A percentile compares a stretch with the other conserved stretches of the same genome.
Conservation (phyloP, 2,797 vertebrate genomes). For the Cryptoprocta ferox region DNA sequence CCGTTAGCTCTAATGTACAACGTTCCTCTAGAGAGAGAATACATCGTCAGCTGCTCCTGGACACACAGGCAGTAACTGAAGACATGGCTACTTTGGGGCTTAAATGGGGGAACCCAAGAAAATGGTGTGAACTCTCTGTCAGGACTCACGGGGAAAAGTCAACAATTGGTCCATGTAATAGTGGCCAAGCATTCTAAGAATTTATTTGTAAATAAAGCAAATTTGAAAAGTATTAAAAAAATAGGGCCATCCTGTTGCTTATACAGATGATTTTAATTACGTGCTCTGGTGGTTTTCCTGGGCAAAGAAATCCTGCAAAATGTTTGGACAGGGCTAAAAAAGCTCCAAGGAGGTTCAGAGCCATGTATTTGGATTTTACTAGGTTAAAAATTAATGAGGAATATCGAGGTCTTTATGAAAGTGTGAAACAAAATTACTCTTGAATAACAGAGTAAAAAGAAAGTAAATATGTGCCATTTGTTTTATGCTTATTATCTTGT, state of each 20-base stretch:
- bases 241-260: background rate
- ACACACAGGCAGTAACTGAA: background rate
- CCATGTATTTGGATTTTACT: background rate
- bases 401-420: background rate
- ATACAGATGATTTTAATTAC: constrained; percentile 42
- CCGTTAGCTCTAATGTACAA: background rate
- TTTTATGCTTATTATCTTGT: background rate
- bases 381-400: background rate
- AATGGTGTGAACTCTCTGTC: background rate
- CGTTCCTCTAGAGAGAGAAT: background rate
- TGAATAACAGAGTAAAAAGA: constrained; percentile 8
- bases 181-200: background rate
- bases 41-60: background rate
- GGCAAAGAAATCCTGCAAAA: constrained; percentile 15
- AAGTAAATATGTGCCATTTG: background rate
- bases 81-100: background rate
- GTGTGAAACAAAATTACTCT: background rate
- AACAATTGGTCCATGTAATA: background rate
- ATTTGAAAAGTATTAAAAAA: background rate
- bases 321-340: constrained; percentile 45
- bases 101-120: background rate
- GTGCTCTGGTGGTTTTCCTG: background rate
- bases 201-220: background rate
- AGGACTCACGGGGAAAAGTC: background rate
- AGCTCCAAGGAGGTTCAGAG: background rate